Base-by-base conservation (phyloP, 2,888 invertebrate genomes). In the Dynastes tityus region DNA sequence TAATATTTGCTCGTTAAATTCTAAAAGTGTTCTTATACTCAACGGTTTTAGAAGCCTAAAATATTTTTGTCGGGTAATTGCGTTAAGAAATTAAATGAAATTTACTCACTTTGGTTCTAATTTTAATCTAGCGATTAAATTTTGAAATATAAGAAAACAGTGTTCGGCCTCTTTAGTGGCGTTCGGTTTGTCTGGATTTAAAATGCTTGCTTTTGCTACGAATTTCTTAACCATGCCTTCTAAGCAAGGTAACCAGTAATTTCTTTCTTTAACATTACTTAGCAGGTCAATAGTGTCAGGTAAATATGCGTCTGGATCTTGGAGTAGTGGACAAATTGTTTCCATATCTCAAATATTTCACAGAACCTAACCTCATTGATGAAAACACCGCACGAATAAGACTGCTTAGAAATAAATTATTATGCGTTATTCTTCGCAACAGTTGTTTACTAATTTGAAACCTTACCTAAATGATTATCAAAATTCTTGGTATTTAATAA, bases 271-370 rank as follows among this genome's bases (percentile, higher is more conserved):
- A 82, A 91, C 91, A 88, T 98, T 97, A 84, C 92, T 92, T 80
- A 95, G 93, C 78, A 99, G 91, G 89, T 98, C 97, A 82, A 97
- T 94, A 45, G 97, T 97, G 88, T 99, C 98, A 0, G 98, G 97
- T 87, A 93, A 92, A 90, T 98, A 98, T 85, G 92, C 91, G 82
- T 92, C 91, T 76, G 95, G 94, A 88, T 96, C 93, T 83, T 92
- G 91, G 80, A 98, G 90, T 83, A 98, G 89, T 6, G 95, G 94
- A 86, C 96, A 96, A 75, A 95, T 90, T 73, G 80, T 82, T 77
- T 82, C 82, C 79, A 79, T 79, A 64, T 63, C 76, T 68, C 58
- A 51, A 51, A 73, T 55, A 61, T 70, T 73, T 55, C 61, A 73
- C 40, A 63, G 64, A 78, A 68, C 75, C 78, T 81, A 80, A 81